Evolutionary conservation across 2,888 invertebrate genomes (phyloP), one percentile per base, ranked within the genome.

Genomic region (Vanessa cardui): DNA sequence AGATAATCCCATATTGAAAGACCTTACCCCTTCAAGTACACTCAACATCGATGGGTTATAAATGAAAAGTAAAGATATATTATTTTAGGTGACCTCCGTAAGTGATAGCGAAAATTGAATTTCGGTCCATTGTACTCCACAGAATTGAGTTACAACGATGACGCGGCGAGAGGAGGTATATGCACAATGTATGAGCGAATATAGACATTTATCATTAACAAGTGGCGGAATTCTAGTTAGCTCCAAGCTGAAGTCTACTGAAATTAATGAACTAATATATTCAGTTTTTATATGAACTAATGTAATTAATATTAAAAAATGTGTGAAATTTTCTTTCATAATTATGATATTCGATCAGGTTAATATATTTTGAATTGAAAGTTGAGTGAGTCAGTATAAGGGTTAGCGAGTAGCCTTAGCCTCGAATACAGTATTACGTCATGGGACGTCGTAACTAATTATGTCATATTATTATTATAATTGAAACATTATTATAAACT

Each of bases 21-120:
- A 64, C 58, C 64, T 68, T 58, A 67, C 68, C 68, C 58, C 56
- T 61, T 64, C 50, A 62, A 70, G 68, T 61, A 50, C 64, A 56
- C 64, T 68, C 60, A 45, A 60, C 31, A 46, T 31, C 59, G 65
- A 15, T 54, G 31, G 52, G 65, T 65, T 46, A 65, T 65, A 52
- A 50, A 50, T 52, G 52, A 54, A 65, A 65, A 65, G 65, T 65
- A 65, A 65, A 50, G 65, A 65, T 65, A 65, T 65, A 60, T 65
- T 65, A 65, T 68, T 64, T 68, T 60, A 63, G 64, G 54, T 71
- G 68, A 64, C 64, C 71, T 20, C 59, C 58, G 52, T 65, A 59
- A 46, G 68, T 72, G 64, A 64, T 71, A 71, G 68, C 58, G 66
- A 59, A 69, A 72, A 72, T 72, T 71, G 71, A 72, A 71, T 72